Percentiles rank a stretch among this genome's conserved stretches.
phyloP scores from a whole-genome alignment of 2,113 vertebrate species.

The Prolemur simus region DNA sequence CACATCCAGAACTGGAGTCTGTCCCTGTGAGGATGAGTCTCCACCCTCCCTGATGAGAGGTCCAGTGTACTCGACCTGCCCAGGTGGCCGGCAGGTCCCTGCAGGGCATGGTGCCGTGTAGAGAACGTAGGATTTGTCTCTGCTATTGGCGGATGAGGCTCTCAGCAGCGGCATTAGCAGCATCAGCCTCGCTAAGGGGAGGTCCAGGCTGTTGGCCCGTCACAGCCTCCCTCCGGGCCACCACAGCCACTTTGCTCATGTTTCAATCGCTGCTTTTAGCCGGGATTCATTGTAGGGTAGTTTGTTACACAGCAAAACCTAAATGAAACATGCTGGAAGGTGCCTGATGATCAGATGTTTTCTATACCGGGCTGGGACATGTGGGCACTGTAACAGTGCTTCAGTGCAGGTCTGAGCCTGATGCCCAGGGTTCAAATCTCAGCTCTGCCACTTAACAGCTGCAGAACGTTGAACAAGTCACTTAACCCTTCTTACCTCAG shows the following conservation, averaged over 20 bases:
- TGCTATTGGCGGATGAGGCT: not conserved
- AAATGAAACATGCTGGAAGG: not conserved
- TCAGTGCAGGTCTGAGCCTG: not conserved
- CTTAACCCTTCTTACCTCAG: not conserved
- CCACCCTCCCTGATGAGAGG: not conserved
- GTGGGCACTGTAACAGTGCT: not conserved
- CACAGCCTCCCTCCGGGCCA: not conserved
- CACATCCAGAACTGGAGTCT: fast-evolving
- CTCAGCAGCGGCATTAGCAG: not conserved
- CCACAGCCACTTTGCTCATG: not conserved
- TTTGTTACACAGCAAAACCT: not conserved
- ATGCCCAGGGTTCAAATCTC: not conserved
- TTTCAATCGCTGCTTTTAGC: not conserved
- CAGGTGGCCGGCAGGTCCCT: not conserved
- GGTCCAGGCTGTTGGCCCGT: not conserved
- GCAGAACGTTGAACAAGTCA: not conserved
- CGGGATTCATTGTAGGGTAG: not conserved
- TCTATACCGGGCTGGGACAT: not conserved
- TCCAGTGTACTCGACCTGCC: not conserved
- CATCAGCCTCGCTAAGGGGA: not conserved
- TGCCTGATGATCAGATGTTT: not conserved
- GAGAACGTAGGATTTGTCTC: not conserved
- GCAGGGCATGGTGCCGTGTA: not conserved
- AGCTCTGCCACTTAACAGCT: not conserved
- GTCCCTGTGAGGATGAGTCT: fast-evolving